Evolutionary conservation across 2,113 vertebrate species (phyloP), one percentile per base, ranked within the genome.

Genomic region (Tachycineta bicolor): DNA sequence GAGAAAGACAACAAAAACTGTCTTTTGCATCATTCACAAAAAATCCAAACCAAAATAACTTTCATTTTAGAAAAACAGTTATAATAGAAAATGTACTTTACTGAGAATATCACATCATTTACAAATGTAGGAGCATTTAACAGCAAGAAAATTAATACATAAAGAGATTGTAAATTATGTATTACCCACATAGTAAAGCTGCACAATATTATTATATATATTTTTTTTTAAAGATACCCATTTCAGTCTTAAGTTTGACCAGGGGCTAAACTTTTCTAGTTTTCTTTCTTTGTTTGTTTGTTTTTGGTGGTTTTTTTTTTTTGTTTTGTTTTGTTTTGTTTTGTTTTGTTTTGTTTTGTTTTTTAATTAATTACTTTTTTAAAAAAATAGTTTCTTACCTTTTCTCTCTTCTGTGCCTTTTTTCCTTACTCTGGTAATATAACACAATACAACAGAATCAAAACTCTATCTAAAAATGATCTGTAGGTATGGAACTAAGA

Each of bases 1-100:
- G 37, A 87, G 33, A 70, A 93, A 97, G 63, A 79, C 91, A 69
- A n/a, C 58, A 94, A 97, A 96, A 95, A 20, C 71, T 85, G 44
- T 68, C 85, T 91, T 90, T 89, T 94, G 58, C 62, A 91, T 93
- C 77, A 85, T n/a, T 94, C 68, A 69, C 87, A 83, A 89, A 92
- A 89, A 90, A 92, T 92, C 83, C 64, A 96, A 39, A 85, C 16
- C 10, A 56, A 94, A 94, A 88, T 67, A 10, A 44, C 44, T 71
- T 96, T 69, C 14, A 55, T 73, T 93, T 85, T 26, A 55, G 69
- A 82, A 37, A 89, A 92, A 16, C 19, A 70, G 63, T 92, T 95
- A 89, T n/a, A 46, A 49, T 28, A 75, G 47, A 89, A 90, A 84
- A 91, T 39, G 8, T 53, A 69, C 18, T 56, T 89, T 87, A 85